These are phyloP conservation scores for Smittia aterrima DNA, from an alignment of 2,888 invertebrate genomes.

Conservation along the genomic window DNA sequence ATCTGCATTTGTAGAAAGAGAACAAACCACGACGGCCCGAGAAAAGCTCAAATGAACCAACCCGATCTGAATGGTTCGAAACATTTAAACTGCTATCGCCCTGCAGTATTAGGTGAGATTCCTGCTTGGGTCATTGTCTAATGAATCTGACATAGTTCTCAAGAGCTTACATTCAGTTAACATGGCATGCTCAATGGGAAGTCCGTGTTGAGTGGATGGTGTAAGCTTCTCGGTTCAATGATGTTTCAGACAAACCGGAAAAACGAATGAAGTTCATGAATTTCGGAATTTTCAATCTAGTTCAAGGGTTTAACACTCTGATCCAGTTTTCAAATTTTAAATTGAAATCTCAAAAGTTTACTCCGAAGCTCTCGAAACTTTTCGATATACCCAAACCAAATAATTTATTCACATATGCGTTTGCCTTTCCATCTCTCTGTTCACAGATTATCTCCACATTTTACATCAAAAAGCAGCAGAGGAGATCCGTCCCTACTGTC, in stretches of 20 bases:
- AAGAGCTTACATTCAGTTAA: too few species aligned
- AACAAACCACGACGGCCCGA: slow-evolving; percentile 53
- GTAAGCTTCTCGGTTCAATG: background rate
- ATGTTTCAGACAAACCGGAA: background rate
- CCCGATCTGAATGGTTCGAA: slow-evolving; percentile 31
- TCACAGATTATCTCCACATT: slow-evolving; percentile 34
- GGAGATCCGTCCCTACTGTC: slow-evolving; percentile 39
- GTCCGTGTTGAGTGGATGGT: background rate
- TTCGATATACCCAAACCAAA: background rate
- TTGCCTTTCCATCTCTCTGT: background rate
- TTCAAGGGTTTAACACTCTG: background rate
- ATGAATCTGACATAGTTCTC: background rate
- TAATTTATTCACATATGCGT: slow-evolving; percentile 8
- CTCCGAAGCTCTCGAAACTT: background rate
- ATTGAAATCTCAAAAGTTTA: background rate
- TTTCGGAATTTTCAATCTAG: too few species aligned
- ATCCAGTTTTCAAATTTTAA: background rate
- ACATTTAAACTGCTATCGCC: slow-evolving; percentile 38
- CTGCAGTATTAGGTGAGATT: slow-evolving; percentile 34
- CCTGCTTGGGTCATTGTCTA: background rate
- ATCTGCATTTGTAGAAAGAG: slow-evolving; percentile 69
- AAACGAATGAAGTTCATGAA: too few species aligned
- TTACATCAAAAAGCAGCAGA: slow-evolving; percentile 24
- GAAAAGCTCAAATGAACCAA: background rate
- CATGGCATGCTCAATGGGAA: too few species aligned